phyloP scores from a whole-genome alignment of 2,113 vertebrate genomes.

The Romanogobio albipinnatus region DNA sequence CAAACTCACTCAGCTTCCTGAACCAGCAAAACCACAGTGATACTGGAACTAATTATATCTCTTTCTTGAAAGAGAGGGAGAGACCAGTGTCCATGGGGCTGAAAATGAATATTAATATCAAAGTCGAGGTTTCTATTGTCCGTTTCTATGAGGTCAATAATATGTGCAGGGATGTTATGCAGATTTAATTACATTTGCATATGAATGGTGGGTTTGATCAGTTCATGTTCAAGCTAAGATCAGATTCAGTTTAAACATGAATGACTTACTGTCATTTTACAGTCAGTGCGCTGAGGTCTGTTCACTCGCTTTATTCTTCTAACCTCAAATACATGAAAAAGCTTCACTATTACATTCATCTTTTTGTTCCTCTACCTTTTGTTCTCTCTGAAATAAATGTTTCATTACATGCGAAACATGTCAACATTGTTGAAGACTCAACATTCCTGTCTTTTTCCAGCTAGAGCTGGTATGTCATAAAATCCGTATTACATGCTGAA shows the following conservation, averaged over 20 bases:
- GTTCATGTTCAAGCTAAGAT: conserved; percentile 42
- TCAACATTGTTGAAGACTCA: conserved; percentile 13
- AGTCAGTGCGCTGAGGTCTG: background rate
- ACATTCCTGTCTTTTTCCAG: background rate
- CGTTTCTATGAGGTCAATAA: conserved; percentile 48
- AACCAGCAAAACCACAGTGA: conserved; percentile 75
- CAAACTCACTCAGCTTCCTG: conserved; percentile 75
- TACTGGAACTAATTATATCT: conserved; percentile 74
- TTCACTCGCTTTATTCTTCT: conserved; percentile 27
- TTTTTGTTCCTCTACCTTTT: conserved; percentile 31
- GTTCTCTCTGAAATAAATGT: conserved; percentile 23
- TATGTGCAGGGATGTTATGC: conserved; percentile 38
- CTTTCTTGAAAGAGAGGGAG: conserved; percentile 52
- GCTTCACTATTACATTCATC: conserved; percentile 14
- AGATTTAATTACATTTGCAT: conserved; percentile 59
- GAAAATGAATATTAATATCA: conserved; percentile 41
- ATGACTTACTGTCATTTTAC: conserved; percentile 41
- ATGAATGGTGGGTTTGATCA: conserved; percentile 51
- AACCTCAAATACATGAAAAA: conserved; percentile 31
- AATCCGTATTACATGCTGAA: conserved; percentile 10
- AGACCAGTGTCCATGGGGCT: conserved; percentile 14
- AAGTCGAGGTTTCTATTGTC: conserved; percentile 36
- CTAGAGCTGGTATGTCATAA: conserved; percentile 6
- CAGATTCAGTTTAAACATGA: conserved; percentile 40
- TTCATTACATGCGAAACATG: conserved; percentile 24